Percentiles rank a stretch among this genome's conserved stretches.
phyloP scores from a whole-genome alignment of 2,888 invertebrate species.

The Fragum sueziense region DNA sequence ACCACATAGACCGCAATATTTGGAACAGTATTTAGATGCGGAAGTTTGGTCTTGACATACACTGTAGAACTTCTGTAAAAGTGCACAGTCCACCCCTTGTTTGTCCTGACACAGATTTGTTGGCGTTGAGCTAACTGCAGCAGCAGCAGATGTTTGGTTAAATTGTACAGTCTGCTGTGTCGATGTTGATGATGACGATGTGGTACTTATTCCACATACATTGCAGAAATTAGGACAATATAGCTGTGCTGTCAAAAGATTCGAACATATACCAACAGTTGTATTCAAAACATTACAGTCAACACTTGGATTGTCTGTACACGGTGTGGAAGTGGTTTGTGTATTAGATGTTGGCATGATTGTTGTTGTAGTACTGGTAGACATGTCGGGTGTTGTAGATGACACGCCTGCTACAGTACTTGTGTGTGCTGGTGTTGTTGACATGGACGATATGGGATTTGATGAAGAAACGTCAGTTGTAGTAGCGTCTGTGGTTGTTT shows the following conservation, averaged over 20 bases:
- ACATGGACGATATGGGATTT: not conserved
- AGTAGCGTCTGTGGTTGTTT: not conserved
- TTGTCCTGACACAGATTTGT: slow-evolving; percentile 18
- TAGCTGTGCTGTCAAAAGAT: slow-evolving; percentile 14
- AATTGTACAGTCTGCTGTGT: not conserved
- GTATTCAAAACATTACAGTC: slow-evolving; percentile 24
- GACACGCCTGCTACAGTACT: not conserved
- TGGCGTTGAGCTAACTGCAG: not conserved
- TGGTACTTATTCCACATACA: slow-evolving; percentile 24
- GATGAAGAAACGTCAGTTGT: not conserved
- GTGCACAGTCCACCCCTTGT: slow-evolving; percentile 24
- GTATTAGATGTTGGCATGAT: not conserved
- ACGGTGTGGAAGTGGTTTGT: not conserved
- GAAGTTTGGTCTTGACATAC: slow-evolving; percentile 17
- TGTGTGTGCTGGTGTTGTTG: no score
- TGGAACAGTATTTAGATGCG: slow-evolving; percentile 25
- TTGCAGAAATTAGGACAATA: slow-evolving; percentile 32
- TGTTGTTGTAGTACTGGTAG: not conserved
- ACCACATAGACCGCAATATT: slow-evolving; percentile 29
- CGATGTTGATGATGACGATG: not conserved
- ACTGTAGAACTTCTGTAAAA: slow-evolving; percentile 4
- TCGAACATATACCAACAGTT: slow-evolving; percentile 16
- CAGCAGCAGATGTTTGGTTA: not conserved
- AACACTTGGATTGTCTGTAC: slow-evolving; percentile 26
- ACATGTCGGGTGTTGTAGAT: not conserved